Percentiles rank a stretch among this genome's conserved stretches.
phyloP scores from a whole-genome alignment of 35 echinoderm and acorn worm species.

The Apostichopus californicus region DNA sequence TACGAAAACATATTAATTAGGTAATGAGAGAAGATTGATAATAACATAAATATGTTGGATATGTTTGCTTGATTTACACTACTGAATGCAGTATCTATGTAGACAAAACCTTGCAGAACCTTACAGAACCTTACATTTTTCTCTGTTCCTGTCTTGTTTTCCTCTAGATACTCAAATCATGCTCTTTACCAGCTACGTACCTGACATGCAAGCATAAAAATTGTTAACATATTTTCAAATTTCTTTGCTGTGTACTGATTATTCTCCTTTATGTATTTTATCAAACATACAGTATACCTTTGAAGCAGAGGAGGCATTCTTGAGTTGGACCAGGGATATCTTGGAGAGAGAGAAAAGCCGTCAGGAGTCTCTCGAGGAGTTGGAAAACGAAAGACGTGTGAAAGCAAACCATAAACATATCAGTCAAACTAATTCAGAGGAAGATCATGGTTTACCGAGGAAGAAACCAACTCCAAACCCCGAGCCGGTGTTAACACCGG shows the following conservation, averaged over 20 bases:
- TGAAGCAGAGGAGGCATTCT: conserved; percentile 48
- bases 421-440: not conserved
- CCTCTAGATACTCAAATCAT: no score
- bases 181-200: no score
- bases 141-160: no score
- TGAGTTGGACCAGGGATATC: conserved; percentile 42
- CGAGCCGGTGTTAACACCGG: not conserved
- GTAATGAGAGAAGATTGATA: no score
- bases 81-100: no score
- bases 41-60: no score
- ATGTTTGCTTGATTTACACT: no score
- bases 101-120: no score
- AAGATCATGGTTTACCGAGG: not conserved
- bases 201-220: not conserved
- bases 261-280: not conserved
- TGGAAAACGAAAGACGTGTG: conserved; percentile 24
- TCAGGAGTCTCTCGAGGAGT: not conserved
- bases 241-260: not conserved
- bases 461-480: not conserved
- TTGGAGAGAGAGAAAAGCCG: conserved; percentile 7
- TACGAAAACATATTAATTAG: no score
- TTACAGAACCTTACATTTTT: no score
- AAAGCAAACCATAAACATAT: conserved; percentile 19
- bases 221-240: no score
- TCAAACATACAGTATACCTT: conserved; percentile 41